Evolutionary conservation across 23 tunicate genomes (phyloP), one percentile per base, ranked within the genome.

Genomic region (Pegea sp.): DNA sequence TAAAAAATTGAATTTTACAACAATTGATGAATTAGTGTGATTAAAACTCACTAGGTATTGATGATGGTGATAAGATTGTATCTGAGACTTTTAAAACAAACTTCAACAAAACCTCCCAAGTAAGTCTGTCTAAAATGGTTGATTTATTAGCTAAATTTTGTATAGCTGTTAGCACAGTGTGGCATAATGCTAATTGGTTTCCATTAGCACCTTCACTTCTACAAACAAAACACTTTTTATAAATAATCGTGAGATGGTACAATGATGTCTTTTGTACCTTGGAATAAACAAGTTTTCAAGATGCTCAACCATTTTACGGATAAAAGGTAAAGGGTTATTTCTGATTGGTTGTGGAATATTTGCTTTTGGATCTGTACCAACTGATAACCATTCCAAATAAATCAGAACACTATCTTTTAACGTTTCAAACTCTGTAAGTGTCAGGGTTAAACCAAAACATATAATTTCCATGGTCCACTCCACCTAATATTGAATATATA

Each of bases 381-480:
- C 78, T 22, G 78, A 43, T 22, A 87, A 48, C 96, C 96, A 87
- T 38, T 69, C 78, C 22, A 69, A 30, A 42, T 87, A 87, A 29
- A 87, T 30, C 18, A 54, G 30, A 3, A 76, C 96, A 52, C 87
- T 58, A 11, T 68, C 78, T 58, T 69, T 69, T 26, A 87, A 29
- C 16, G 96, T 87, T 22, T 87, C 87, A 42, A 33, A 53, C 29
- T 87, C 96, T 13, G 62, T 33, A 8, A 84, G 31, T 24, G 96
- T 54, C 1, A 84, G 64, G 48, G 75, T 76, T n/a, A 87, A 49
- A 1, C 74, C 89, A 69, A 59, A 87, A 30, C 88, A 87, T 1
- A 87, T 32, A 18, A 76, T 78, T 54, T 87, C 96, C 96, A 75
- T 76, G 1, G 87, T 76, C 88, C 87, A 87, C 54, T 87, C 71